Conservation (phyloP, 2,113 vertebrate genomes). For the Lepus europaeus region DNA sequence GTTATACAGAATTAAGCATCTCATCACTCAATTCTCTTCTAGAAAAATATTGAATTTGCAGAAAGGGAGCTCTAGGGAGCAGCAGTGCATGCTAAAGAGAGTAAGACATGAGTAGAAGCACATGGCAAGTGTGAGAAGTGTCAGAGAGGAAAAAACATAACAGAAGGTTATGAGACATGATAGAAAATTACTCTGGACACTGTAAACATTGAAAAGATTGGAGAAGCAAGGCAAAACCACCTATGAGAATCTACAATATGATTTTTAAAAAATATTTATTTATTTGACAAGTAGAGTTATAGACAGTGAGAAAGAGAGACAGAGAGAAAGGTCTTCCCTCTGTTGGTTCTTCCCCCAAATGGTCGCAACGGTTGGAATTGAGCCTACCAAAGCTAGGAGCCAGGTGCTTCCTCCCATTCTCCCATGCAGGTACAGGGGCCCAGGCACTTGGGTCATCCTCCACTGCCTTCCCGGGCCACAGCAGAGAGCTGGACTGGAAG, state of each 20-base stretch:
- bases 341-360: too few relatives aligned
- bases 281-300: too few relatives aligned
- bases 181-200: not conserved
- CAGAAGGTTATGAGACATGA: not conserved
- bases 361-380: too few relatives aligned
- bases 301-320: too few relatives aligned
- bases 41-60: not conserved
- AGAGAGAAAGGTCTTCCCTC: too few relatives aligned
- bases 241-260: not conserved
- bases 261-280: not conserved
- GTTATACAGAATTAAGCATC: not conserved
- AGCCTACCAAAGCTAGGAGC: too few relatives aligned
- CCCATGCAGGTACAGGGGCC: too few relatives aligned
- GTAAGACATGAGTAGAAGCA: not conserved
- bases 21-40: not conserved
- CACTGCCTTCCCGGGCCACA: too few relatives aligned
- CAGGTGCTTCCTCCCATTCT: too few relatives aligned
- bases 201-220: not conserved
- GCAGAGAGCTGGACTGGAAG: too few relatives aligned
- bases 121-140: not conserved
- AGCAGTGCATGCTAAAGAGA: not conserved
- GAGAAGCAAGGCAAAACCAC: not conserved
- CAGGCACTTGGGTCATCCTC: too few relatives aligned
- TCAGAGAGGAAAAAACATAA: not conserved
- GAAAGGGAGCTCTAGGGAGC: not conserved